These are phyloP conservation scores for Hystrix brachyura DNA, from an alignment of 2,113 vertebrate genomes.

Conservation along the genomic window DNA sequence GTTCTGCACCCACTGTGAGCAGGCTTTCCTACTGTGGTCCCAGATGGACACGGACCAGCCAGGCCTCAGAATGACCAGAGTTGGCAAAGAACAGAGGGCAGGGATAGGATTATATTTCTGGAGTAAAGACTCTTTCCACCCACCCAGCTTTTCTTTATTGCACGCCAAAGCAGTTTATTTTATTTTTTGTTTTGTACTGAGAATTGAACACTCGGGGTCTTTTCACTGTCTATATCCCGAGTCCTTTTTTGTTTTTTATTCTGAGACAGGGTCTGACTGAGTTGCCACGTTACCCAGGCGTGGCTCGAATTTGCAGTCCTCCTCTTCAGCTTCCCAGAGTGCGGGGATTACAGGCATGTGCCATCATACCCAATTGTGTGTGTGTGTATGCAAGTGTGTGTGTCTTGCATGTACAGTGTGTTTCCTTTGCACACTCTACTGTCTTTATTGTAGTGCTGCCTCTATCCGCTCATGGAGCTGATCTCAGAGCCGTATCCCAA, in stretches of 20 bases:
- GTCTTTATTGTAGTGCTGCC: neutral
- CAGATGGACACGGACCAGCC: neutral
- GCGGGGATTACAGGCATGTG: neutral
- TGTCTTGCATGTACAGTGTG: neutral
- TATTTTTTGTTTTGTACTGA: neutral
- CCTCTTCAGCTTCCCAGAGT: neutral
- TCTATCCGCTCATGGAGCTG: neutral
- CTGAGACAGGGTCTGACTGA: neutral
- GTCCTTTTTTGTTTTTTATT: neutral
- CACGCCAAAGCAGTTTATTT: neutral
- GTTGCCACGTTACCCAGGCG: neutral
- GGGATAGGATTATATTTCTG: neutral
- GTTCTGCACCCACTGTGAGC: neutral
- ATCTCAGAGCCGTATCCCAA: neutral
- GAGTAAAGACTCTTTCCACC: neutral
- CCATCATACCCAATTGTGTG: neutral
- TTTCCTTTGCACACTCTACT: neutral
- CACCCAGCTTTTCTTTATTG: neutral
- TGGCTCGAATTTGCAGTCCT: neutral
- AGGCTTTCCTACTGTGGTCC: slow-evolving; percentile 58
- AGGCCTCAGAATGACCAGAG: neutral
- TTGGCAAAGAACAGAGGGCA: slow-evolving; percentile 8
- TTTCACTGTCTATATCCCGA: neutral
- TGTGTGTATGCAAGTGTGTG: neutral
- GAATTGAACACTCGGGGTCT: neutral